A percentile compares a stretch with the other conserved stretches of the same genome.
Conservation (phyloP, 2,797 vertebrate genomes). For the Craterocephalus amniculus region DNA sequence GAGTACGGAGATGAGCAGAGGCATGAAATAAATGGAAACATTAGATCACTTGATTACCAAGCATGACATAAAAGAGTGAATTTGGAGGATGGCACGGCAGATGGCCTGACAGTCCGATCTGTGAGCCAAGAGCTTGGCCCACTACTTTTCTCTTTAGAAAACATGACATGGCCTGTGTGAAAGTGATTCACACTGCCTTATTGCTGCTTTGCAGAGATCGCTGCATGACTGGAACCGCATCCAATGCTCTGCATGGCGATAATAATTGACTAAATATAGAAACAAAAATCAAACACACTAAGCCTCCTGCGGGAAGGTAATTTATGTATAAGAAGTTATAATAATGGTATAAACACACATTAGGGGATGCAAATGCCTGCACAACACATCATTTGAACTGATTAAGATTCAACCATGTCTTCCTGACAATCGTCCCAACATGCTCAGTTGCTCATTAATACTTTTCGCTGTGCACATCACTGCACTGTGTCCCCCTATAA, state of each 20-base stretch:
- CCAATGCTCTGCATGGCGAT: conserved; percentile 49
- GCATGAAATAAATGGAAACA: conserved; percentile 52
- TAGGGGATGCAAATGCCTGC: conserved; percentile 20
- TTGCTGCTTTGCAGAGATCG: conserved; percentile 50
- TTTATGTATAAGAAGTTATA: conserved; percentile 38
- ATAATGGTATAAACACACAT: conserved; percentile 26
- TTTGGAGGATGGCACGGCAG: conserved; percentile 55
- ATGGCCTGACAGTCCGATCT: conserved; percentile 64
- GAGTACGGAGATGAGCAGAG: conserved; percentile 36
- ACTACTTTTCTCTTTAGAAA: conserved; percentile 59
- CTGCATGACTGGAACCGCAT: conserved; percentile 40
- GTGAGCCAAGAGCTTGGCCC: conserved; percentile 63
- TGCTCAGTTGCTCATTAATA: conserved; percentile 34
- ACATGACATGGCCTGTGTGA: conserved; percentile 61
- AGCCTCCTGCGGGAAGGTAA: conserved; percentile 49
- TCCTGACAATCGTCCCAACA: conserved; percentile 16
- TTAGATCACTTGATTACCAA: conserved; percentile 61
- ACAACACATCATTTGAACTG: conserved; percentile 31
- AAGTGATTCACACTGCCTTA: conserved; percentile 39
- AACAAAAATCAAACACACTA: conserved; percentile 49
- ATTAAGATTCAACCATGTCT: conserved; percentile 42
- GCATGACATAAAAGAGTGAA: conserved; percentile 52
- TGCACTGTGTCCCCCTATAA: conserved; percentile 9
- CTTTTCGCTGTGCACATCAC: conserved; percentile 17
- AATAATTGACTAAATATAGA: conserved; percentile 65